Conservation (phyloP, 2,888 invertebrate species). For the Ceraclea dissimilis region DNA sequence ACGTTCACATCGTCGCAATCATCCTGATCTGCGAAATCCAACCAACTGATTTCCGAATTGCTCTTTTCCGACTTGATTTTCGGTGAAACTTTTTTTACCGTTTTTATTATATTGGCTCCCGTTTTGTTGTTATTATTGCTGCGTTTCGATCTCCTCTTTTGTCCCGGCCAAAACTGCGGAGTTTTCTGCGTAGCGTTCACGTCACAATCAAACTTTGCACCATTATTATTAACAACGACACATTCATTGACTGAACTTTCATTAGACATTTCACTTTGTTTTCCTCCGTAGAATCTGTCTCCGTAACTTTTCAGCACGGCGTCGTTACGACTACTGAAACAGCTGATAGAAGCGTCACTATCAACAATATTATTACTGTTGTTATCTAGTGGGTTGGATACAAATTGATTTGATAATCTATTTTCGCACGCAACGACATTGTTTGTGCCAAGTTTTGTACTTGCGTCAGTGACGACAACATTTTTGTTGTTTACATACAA, state of each 20-base stretch:
- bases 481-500: background rate
- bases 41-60: slow-evolving; percentile 5
- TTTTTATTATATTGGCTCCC: too few species aligned
- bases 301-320: background rate
- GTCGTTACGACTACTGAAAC: background rate
- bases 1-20: background rate
- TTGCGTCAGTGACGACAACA: background rate
- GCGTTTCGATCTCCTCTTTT: background rate
- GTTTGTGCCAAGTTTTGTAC: background rate
- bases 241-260: background rate
- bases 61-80: background rate
- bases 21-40: background rate
- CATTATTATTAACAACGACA: background rate
- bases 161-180: slow-evolving; percentile 4
- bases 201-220: background rate
- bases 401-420: background rate
- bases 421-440: background rate
- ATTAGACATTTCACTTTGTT: background rate
- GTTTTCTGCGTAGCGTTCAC: background rate
- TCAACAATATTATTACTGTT: background rate
- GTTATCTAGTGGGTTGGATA: too few species aligned
- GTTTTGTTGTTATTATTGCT: background rate
- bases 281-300: background rate
- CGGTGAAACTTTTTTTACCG: background rate
- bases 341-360: background rate